Base-by-base conservation (phyloP, 2,113 vertebrate genomes). In the Oxyura jamaicensis region DNA sequence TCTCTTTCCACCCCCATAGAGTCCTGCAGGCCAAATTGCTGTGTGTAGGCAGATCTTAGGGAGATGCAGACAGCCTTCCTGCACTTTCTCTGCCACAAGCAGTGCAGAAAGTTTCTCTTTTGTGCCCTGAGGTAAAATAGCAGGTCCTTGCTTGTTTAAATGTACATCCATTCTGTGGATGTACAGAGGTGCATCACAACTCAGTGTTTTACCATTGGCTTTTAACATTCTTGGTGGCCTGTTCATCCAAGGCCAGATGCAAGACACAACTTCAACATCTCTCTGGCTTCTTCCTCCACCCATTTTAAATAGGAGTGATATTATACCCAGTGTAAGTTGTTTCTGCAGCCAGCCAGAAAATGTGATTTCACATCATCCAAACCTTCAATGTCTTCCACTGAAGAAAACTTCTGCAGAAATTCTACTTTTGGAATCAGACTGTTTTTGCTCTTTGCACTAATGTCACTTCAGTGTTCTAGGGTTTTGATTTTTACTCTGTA, bases 1-100 rank as follows among this genome's bases (percentile, higher is more conserved):
- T 72, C 60, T 56, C 53, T 87, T 76, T 48, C 85, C 88, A 65
- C 19, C 69, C 73, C 71, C 18, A 0, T 35, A 55, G 11, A 62
- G 36, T 36, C 77, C 95, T 95, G 69, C 76, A 90, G 91, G 79
- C 74, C 39, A 82, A 76, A 8, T 21, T 93, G 68, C 20, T 35
- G 35, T 16, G 83, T 80, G 89, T 86, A 85, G 85, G 91, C 79
- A 89, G 87, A 67, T 94, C 75, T 74, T 42, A 50, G 46, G 81
- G 67, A 94, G 76, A 75, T 36, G 76, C 72, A 91, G 66, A 26
- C 63, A 76, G 56, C 21, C 93, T 59, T 62, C 44, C 84, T 86
- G 55, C 35, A 75, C 7, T 46, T 72, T 67, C 8, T 63, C 52
- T 26, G 3, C 41, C 72, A 80, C 52, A 41, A 23, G 33, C 76